Percentiles rank a stretch among this genome's conserved stretches.
Conservation (phyloP, 2,113 vertebrate genomes). For the Mus musculus region GRCm39 chr11:62229001-62229500, state of each 20-base stretch:
- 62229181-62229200: neutral
- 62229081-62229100: constrained; percentile 87
- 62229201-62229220: neutral
- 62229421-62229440: neutral
- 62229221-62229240: neutral
- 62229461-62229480: neutral
- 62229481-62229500: neutral
- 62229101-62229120: constrained; percentile 80
- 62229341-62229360: no score
- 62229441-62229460: neutral
- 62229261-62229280: no score
- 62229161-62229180: neutral
- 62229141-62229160: neutral
- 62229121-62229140: constrained; percentile 54
- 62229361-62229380: no score
- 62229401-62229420: neutral
- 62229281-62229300: no score
- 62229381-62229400: no score
- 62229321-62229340: no score
- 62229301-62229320: no score
- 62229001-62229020: constrained; percentile 96
- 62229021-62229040: constrained; percentile 98
- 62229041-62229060: constrained; percentile 99
- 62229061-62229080: constrained; percentile 98
- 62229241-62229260: no score